Conservation (phyloP, 2,113 vertebrate genomes). For the Pavo muticus region DNA sequence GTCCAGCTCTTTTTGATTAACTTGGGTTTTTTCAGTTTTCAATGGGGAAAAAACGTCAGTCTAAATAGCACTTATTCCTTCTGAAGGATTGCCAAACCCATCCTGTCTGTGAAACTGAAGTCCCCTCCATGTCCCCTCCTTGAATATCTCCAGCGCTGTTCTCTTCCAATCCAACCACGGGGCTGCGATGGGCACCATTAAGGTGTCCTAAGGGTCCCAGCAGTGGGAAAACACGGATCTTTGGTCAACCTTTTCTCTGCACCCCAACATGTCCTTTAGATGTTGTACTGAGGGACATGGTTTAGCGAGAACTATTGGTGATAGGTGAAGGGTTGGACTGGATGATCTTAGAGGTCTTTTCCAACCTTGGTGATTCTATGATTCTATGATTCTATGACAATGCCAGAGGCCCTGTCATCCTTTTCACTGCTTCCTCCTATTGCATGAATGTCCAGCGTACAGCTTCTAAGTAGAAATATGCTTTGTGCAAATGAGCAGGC, state of each 20-base stretch:
- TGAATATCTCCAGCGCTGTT: neutral
- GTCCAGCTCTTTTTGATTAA: neutral
- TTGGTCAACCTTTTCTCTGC: neutral
- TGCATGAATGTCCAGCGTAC: neutral
- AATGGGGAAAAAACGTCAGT: neutral
- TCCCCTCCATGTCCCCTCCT: neutral
- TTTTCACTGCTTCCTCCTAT: neutral
- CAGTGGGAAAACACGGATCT: neutral
- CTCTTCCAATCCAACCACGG: neutral
- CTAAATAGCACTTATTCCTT: neutral
- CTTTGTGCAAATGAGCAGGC: neutral
- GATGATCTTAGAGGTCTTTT: too few species aligned
- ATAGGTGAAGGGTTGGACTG: too few species aligned
- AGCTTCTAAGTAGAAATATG: neutral
- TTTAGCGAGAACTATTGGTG: too few species aligned
- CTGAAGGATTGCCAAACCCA: neutral
- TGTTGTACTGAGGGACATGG: too few species aligned
- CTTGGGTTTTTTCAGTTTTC: neutral
- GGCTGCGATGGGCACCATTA: neutral
- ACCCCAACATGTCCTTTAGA: neutral
- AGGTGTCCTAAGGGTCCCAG: neutral
- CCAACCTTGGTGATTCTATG: too few species aligned
- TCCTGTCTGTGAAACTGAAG: neutral
- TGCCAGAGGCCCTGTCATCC: neutral
- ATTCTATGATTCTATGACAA: neutral